Conservation (phyloP, 2,797 vertebrate genomes). For the Poecilia velifera region DNA sequence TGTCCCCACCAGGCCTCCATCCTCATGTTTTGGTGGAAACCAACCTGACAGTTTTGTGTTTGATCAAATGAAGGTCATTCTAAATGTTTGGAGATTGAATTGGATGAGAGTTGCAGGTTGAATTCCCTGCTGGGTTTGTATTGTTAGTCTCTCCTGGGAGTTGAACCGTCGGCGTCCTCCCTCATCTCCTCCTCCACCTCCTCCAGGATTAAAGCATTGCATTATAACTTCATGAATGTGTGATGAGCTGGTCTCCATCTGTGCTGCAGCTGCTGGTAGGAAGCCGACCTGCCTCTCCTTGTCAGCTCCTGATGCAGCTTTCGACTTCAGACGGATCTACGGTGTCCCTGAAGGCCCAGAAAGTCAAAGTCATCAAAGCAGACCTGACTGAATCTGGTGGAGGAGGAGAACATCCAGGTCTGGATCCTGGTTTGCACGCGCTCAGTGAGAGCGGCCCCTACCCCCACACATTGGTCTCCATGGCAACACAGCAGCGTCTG, state of each 20-base stretch:
- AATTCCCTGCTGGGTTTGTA: neutral
- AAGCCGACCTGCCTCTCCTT: neutral
- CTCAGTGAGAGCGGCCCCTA: neutral
- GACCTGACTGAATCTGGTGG: neutral
- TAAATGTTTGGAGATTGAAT: neutral
- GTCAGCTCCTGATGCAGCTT: neutral
- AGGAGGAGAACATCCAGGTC: no score
- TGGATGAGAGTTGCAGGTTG: neutral
- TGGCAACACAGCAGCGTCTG: neutral
- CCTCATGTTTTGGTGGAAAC: neutral
- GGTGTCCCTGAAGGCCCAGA: slow-evolving; percentile 6
- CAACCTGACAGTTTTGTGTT: neutral
- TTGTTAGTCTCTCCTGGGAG: neutral
- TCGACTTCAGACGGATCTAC: neutral
- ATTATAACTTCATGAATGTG: neutral
- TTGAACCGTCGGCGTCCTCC: neutral
- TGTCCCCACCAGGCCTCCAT: neutral
- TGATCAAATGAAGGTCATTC: neutral
- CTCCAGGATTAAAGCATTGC: no score
- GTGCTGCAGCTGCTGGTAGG: neutral
- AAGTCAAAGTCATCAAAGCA: neutral
- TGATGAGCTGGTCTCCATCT: neutral
- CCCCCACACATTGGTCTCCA: neutral
- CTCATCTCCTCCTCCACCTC: no score
- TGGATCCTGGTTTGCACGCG: neutral